Base-by-base conservation (phyloP, 2,888 invertebrate species). In the Dynastes tityus region DNA sequence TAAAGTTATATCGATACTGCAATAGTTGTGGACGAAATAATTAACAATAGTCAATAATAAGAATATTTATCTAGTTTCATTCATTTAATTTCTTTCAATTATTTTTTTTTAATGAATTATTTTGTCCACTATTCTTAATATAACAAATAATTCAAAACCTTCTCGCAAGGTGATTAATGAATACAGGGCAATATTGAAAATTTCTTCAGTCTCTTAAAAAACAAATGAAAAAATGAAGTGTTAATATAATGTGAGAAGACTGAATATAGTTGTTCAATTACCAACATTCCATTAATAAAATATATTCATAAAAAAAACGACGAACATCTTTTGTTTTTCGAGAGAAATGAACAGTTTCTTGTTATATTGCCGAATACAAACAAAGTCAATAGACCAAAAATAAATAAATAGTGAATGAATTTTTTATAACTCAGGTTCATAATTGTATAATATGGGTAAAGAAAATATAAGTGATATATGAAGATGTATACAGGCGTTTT, bases 391-490 rank as follows among this genome's bases (percentile, higher is more conserved):
- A 63, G n/a, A 63, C 63, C 63, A 63, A 63, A 63, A 63, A 8
- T 22, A 61, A 32, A 29, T 63, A 63, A 63, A 63, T 13, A 45
- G 45, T 11, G 11, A 45, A 45, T 45, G 45, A 32, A 63, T 63
- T 22, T 37, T 63, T 63, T 32, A 29, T 32, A 63, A 32, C 63
- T 63, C 63, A 63, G 63, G 63, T 63, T 29, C 27, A 29, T 63
- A 63, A 63, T 29, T 63, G 32, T 29, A 63, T 4, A 37, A 37
- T 63, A 63, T 63, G 63, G 63, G 63, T 63, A 63, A 63, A 63
- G 22, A 63, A 55, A 58, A 58, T 58, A 63, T 32, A 32, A 32
- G 63, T 63, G 32, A 63, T 29, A 55, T 55, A 55, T 16, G 45
- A 45, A 45, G 8, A 37, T 11, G 8, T 45, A 45, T 45, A 45